Base-by-base conservation (phyloP, 2,888 invertebrate genomes). In the Chirona hameri region DNA sequence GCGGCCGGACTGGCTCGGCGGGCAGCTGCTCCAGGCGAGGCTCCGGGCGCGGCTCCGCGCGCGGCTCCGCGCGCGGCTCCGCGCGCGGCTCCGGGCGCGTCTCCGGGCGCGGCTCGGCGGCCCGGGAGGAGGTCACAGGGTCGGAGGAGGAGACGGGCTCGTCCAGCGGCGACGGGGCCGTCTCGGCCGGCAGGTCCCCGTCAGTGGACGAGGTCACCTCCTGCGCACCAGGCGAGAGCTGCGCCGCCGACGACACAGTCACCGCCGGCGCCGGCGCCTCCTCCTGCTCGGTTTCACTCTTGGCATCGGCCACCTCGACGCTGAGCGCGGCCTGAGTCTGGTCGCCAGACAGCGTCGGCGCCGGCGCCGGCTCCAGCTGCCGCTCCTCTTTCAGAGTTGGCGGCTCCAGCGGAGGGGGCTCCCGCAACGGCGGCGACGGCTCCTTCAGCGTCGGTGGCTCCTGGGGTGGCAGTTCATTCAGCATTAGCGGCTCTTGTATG, bases 201-300 rank as follows among this genome's bases (percentile, higher is more conserved):
- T 76, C 76, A 7, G 76, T 76, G 39, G 76, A 76, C 5, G 76
- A 76, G 76, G 76, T 76, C 24, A 76, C 76, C 76, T 76, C 76
- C 76, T 76, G 76, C 9, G 76, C 46, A 9, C 76, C 24, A 9
- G 76, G 76, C 39, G 76, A 76, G 10, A 39, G 39, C 76, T 76
- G 76, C 24, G 39, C 76, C 10, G 39, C 24, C 24, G 76, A 1
- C 24, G 39, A 9, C 39, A 24, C n/a, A 24, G 24, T 2, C 24
- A 15, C 46, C 72, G 21, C 1, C 46, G 24, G 21, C 72, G 72
- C 27, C 27, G 12, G 10, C n/a, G n/a, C 65, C 65, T n/a, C n/a
- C 65, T 65, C n/a, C 65, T 24, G 27, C 27, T 21, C 60, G 7
- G 24, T 10, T 18, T 60, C 60, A 1, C 24, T 24, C 52, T 52